phyloP scores from a whole-genome alignment of 2,113 vertebrate genomes.

The Isichthys henryi region DNA sequence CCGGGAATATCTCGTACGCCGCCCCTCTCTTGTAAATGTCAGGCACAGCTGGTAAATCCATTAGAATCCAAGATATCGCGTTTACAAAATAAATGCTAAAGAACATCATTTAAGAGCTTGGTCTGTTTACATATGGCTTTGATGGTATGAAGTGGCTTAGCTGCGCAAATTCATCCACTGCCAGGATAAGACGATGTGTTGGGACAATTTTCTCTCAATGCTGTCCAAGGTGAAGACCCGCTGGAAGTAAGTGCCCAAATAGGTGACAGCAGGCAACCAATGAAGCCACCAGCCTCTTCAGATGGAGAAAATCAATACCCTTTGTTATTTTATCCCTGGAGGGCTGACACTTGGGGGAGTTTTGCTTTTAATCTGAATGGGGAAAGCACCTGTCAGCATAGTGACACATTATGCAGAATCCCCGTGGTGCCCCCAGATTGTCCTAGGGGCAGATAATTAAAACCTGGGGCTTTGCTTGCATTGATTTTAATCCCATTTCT shows the following conservation, averaged over 20 bases:
- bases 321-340: slow-evolving; percentile 7
- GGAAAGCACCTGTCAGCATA: slow-evolving; percentile 36
- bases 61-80: not conserved
- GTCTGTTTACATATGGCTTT: not conserved
- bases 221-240: not conserved
- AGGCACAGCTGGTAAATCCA: not conserved
- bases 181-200: not conserved
- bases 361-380: slow-evolving; percentile 25
- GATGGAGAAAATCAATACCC: not conserved
- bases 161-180: not conserved
- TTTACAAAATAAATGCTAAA: not conserved
- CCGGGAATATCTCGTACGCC: not conserved
- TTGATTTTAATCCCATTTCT: slow-evolving; percentile 18
- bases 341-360: not conserved
- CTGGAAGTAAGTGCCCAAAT: slow-evolving; percentile 1
- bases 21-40: not conserved
- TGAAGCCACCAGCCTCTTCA: slow-evolving; percentile 1
- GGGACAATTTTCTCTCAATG: not conserved
- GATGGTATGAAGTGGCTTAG: not conserved
- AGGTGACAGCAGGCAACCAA: slow-evolving; percentile 3
- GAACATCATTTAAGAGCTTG: not conserved
- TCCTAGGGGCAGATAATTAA: slow-evolving; percentile 32
- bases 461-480: slow-evolving; percentile 16
- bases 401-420: slow-evolving; percentile 26
- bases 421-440: slow-evolving; percentile 24